phyloP scores from a whole-genome alignment of 1,140 invertebrate genomes.

The Protaetia brevitarsis region DNA sequence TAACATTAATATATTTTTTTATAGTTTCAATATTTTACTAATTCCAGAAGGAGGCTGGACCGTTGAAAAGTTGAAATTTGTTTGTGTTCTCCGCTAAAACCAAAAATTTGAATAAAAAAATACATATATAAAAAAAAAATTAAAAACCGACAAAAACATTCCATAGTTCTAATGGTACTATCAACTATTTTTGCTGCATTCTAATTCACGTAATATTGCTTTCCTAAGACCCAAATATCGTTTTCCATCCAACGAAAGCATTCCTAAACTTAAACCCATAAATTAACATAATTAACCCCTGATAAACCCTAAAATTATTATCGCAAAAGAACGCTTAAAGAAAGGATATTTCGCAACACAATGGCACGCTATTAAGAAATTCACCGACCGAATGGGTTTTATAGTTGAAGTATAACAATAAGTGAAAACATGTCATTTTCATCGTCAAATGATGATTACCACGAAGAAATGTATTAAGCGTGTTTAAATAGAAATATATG shows the following conservation, averaged over 20 bases:
- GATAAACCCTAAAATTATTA: background rate
- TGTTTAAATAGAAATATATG: background rate
- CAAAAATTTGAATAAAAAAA: too few relatives aligned
- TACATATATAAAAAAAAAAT: too few relatives aligned
- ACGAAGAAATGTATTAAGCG: background rate
- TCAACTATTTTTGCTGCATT: too few relatives aligned
- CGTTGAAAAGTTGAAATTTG: too few relatives aligned
- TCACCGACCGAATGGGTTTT: background rate
- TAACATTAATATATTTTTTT: too few relatives aligned
- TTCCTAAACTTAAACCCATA: background rate
- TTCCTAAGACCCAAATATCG: background rate
- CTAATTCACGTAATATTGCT: too few relatives aligned
- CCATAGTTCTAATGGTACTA: too few relatives aligned
- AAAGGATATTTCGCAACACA: background rate
- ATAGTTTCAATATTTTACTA: too few relatives aligned
- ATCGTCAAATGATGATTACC: background rate
- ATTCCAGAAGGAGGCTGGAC: too few relatives aligned
- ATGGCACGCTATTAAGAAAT: background rate
- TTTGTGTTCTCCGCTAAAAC: too few relatives aligned
- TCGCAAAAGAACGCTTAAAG: background rate
- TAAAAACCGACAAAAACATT: too few relatives aligned
- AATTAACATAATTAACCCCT: background rate
- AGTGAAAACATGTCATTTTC: conserved; percentile 12
- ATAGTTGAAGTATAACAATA: background rate
- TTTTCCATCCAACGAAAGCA: background rate